phyloP scores from a whole-genome alignment of 2,888 invertebrate species.

The Drosophila vallismaia region DNA sequence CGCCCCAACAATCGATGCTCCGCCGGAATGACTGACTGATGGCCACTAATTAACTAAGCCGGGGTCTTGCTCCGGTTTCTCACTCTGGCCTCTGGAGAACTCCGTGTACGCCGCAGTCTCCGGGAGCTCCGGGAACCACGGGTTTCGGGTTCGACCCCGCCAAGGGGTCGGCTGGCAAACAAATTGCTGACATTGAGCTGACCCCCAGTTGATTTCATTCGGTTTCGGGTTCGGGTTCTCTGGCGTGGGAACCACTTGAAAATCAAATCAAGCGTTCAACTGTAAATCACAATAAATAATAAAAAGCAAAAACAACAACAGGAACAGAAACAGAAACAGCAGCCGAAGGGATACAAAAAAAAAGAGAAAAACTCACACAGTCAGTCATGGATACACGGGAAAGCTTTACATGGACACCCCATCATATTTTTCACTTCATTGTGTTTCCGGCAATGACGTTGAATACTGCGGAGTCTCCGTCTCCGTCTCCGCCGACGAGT shows the following conservation, averaged over 20 bases:
- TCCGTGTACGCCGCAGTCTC: no score
- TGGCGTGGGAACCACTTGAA: constrained; percentile 80
- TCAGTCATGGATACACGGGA: constrained; percentile 35
- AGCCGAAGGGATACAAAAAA: background rate
- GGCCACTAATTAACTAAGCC: constrained; percentile 81
- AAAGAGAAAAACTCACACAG: background rate
- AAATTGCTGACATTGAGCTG: constrained; percentile 51
- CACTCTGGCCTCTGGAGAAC: no score
- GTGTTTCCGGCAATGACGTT: constrained; percentile 61
- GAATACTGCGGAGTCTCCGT: background rate
- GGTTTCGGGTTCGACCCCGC: constrained; percentile 13
- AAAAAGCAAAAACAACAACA: constrained; percentile 52
- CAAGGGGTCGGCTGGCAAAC: constrained; percentile 41
- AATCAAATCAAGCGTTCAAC: constrained; percentile 83
- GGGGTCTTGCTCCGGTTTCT: constrained; percentile 13
- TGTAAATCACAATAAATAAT: constrained; percentile 83
- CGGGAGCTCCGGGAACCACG: no score
- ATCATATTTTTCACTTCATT: constrained; percentile 79
- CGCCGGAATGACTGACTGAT: constrained; percentile 75
- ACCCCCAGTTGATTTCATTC: constrained; percentile 11
- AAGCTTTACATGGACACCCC: constrained; percentile 46
- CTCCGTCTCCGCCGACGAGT: constrained; percentile 17
- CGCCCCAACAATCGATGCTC: background rate
- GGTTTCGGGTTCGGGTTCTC: constrained; percentile 1
- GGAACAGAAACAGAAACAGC: background rate